These are phyloP conservation scores for Pelochelys cantorii DNA, from an alignment of 2,797 vertebrate species.

Conservation along the genomic window DNA sequence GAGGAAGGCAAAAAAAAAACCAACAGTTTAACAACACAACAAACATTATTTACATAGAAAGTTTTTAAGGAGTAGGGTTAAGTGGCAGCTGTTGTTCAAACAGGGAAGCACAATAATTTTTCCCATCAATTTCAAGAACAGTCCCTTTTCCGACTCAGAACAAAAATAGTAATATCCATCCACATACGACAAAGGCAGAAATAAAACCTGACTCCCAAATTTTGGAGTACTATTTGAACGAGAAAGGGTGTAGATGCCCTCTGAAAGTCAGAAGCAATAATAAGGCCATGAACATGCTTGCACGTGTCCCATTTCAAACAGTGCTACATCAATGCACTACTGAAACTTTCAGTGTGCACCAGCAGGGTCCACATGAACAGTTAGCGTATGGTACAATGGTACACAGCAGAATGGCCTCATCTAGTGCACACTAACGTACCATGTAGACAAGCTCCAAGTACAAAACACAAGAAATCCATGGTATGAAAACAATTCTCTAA, in stretches of 20 bases:
- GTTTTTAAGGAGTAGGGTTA: background rate
- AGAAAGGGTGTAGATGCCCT: background rate
- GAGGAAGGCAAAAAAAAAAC: constrained; percentile 75
- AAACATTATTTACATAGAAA: constrained; percentile 44
- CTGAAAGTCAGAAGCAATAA: constrained; percentile 7
- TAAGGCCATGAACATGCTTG: background rate
- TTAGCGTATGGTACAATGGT: background rate
- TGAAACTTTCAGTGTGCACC: background rate
- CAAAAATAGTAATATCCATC: background rate
- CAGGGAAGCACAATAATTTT: constrained; percentile 13
- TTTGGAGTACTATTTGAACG: background rate
- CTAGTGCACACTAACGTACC: background rate
- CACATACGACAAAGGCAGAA: background rate
- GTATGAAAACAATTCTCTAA: background rate
- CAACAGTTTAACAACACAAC: constrained; percentile 74
- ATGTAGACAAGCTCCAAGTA: background rate
- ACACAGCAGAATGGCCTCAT: background rate
- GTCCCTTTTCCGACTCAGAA: background rate
- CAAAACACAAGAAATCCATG: background rate
- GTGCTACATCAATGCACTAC: background rate
- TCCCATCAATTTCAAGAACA: background rate
- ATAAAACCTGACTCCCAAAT: background rate
- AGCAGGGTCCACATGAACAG: background rate
- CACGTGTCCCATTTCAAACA: background rate
- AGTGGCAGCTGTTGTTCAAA: constrained; percentile 24